Evolutionary conservation across 1,140 invertebrate species (phyloP), one percentile per base, ranked within the genome.

Genomic region (Sycophila sp.): DNA sequence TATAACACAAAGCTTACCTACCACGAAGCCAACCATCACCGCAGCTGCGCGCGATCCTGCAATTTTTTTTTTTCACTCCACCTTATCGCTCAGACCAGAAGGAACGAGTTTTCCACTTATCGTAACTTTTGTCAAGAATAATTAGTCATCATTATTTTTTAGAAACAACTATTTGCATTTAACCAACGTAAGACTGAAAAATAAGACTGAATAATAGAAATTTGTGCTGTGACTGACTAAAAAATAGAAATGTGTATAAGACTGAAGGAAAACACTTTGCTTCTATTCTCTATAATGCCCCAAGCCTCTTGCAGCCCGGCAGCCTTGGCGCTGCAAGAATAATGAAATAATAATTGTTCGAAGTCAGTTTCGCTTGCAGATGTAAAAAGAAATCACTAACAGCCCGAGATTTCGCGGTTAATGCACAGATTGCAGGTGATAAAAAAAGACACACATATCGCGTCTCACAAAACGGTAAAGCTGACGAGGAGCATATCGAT

Each of bases 1-100:
- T 84, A 85, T 85, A 88, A 88, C 89, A 88, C 89, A 89, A 89
- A 86, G 88, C 87, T 88, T 88, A 88, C 87, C 38, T 45, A 65
- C 40, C 40, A 51, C 19, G 11, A 69, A 53, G 30, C 56, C 42
- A 59, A 59, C 15, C 40, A 68, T 68, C 59, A 56, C 15, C 47
- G 66, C 51, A 62, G 56, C 58, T 62, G 24, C 36, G 67, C 58
- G 22, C 32, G 17, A 49, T 17, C 42, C 19, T 47, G 11, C 19
- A 47, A 24, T 10, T 22, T 8, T 66, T 59, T 55, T 45, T 47
- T 63, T 17, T 45, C n/a, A 15, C 26, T 13, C 30, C 28, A 19
- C 30, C 2, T 40, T 13, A 49, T 6, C 53, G 17, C 49, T 19
- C 28, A 24, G 49, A 15, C 49, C n/a, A n/a, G n/a, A n/a, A n/a